phyloP scores from a whole-genome alignment of 2,888 invertebrate species.

The Uloborus plumipes region DNA sequence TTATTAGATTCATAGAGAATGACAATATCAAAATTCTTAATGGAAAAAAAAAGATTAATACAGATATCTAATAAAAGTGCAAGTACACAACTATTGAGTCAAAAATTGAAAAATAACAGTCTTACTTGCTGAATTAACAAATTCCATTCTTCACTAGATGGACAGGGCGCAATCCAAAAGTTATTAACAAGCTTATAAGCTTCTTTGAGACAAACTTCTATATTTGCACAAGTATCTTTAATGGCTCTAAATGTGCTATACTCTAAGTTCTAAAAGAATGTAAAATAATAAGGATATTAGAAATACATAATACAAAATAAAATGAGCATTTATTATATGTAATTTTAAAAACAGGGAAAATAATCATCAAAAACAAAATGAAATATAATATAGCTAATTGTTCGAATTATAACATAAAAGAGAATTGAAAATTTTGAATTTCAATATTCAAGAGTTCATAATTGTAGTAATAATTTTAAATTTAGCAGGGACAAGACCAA shows the following conservation, averaged over 20 bases:
- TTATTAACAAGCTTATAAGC: slow-evolving; percentile 30
- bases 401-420: too few relatives aligned
- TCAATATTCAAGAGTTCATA: too few relatives aligned
- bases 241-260: slow-evolving; percentile 55
- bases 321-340: not conserved
- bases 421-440: too few relatives aligned
- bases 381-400: not conserved
- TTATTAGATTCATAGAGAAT: too few relatives aligned
- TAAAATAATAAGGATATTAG: not conserved
- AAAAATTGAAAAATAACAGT: not conserved
- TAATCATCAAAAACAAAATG: not conserved
- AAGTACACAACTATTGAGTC: not conserved
- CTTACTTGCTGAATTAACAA: slow-evolving; percentile 33
- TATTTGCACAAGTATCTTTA: slow-evolving; percentile 31
- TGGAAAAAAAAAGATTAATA: too few relatives aligned
- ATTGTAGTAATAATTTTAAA: too few relatives aligned
- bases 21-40: too few relatives aligned
- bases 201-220: slow-evolving; percentile 53
- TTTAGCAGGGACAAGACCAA: too few relatives aligned
- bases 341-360: not conserved
- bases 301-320: not conserved
- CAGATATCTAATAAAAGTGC: too few relatives aligned
- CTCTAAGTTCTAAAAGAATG: slow-evolving; percentile 47
- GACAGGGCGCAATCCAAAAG: slow-evolving; percentile 47
- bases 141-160: slow-evolving; percentile 36